A percentile compares a stretch with the other conserved stretches of the same genome.
These are phyloP conservation scores for Trematomus bernacchii DNA, from an alignment of 2,797 vertebrate species.

Conservation along the genomic window DNA sequence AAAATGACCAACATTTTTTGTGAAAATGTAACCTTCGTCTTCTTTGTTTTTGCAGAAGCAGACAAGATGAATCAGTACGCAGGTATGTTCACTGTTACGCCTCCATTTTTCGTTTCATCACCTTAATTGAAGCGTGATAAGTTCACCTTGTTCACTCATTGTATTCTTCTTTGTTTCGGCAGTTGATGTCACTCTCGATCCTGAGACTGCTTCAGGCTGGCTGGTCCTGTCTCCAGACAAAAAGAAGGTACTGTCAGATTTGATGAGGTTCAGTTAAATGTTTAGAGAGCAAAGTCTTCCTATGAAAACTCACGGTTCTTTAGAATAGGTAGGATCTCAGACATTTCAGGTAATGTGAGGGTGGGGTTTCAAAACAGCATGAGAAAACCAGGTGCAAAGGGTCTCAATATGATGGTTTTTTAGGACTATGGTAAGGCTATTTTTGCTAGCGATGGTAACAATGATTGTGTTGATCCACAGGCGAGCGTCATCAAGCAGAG, in stretches of 20 bases:
- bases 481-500: conserved; percentile 67
- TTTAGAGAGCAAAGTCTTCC: neutral
- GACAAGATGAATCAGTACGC: conserved; percentile 47
- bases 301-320: neutral
- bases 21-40: neutral
- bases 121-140: neutral
- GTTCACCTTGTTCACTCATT: accelerated
- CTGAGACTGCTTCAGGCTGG: conserved; percentile 67
- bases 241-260: conserved; percentile 53
- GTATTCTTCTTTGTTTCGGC: conserved; percentile 8
- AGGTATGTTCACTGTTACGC: conserved; percentile 36
- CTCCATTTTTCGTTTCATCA: no score
- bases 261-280: neutral
- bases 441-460: neutral
- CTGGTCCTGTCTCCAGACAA: conserved; percentile 59
- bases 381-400: neutral
- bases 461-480: conserved; percentile 45
- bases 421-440: no score
- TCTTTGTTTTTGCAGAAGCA: conserved; percentile 45
- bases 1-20: neutral
- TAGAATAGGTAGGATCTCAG: neutral
- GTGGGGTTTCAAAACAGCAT: no score
- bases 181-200: conserved; percentile 67
- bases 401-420: neutral
- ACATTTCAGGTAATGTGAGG: neutral